Evolutionary conservation across 2,113 vertebrate species (phyloP), one percentile per base, ranked within the genome.

Genomic region (Tetrao urogallus): DNA sequence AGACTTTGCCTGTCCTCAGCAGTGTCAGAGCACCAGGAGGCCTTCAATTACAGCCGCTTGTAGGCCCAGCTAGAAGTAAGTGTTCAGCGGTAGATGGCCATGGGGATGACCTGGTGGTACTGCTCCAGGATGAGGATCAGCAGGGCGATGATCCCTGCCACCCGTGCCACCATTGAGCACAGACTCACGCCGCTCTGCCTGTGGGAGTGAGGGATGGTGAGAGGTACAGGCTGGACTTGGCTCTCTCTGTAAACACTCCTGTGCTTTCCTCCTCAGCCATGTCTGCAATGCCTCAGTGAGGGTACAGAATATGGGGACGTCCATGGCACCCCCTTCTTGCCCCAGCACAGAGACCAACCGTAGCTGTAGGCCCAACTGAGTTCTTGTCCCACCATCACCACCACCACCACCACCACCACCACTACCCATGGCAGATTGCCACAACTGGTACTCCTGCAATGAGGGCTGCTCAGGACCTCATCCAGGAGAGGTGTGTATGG

Each of bases 101-200:
- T 98, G 8, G 98, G 98, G 79, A 99, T 89, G 58, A 95, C 67
- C 2, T 13, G 3, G 58, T 98, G 97, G 92, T 98, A 98, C 36
- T 97, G 83, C 0, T 34, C 93, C 92, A 99, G 94, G 38, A 99
- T 98, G 36, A 87, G 81, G 84, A 99, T 97, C 12, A 99, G 92
- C 0, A 98, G 98, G 3, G 98, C 96, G 32, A 98, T 18, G 92
- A 99, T 98, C 28, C 98, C 98, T 0, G 94, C 98, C 6, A 98
- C 70, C 42, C 98, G 97, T 1, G 98, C 97, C 13, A 83, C 96
- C 97, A 97, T 97, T 25, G 97, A 97, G 79, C 98, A 98, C 60
- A 99, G 74, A 36, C 98, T 99, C 47, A 98, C 75, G 18, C 98
- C 98, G 0, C 95, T 98, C 93, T 98, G 99, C 96, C 99, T 99